These are phyloP conservation scores for Leuctra nigra DNA, from an alignment of 2,888 invertebrate genomes.

Conservation along the genomic window DNA sequence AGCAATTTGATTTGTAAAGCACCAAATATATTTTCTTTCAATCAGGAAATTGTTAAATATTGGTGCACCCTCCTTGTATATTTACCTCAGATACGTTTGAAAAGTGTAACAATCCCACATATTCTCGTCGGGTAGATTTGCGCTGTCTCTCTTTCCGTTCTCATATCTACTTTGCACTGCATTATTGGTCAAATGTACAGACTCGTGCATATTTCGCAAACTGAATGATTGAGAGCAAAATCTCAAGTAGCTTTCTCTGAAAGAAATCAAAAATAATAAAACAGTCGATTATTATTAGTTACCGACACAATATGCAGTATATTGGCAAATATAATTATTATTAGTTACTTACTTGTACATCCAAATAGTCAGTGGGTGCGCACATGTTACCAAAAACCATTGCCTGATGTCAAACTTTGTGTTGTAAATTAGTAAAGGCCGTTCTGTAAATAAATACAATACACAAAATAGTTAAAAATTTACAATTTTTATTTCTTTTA, in stretches of 20 bases:
- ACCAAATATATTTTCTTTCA: too few relatives aligned
- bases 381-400: slow-evolving; percentile 89
- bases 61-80: too few relatives aligned
- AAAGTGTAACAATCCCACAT: slow-evolving; percentile 81
- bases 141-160: slow-evolving; percentile 60
- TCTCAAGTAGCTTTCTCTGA: slow-evolving; percentile 80
- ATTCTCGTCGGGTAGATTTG: slow-evolving; percentile 67
- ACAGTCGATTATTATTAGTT: too few relatives aligned
- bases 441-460: slow-evolving; percentile 74
- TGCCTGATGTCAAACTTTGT: slow-evolving; percentile 94
- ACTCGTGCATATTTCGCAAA: slow-evolving; percentile 83
- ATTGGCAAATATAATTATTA: not conserved
- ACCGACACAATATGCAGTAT: not conserved
- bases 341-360: slow-evolving; percentile 66
- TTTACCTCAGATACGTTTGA: slow-evolving; percentile 59
- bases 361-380: slow-evolving; percentile 87
- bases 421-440: slow-evolving; percentile 78
- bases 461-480: too few relatives aligned
- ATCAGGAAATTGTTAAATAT: too few relatives aligned
- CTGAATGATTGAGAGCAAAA: slow-evolving; percentile 89
- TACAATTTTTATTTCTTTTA: too few relatives aligned
- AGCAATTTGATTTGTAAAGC: too few relatives aligned
- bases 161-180: slow-evolving; percentile 86
- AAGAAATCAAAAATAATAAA: slow-evolving; percentile 31
- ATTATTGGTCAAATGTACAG: slow-evolving; percentile 88